A percentile compares a stretch with the other conserved stretches of the same genome.
These are phyloP conservation scores for Hypena proboscidalis DNA, from an alignment of 2,888 invertebrate genomes.

Conservation along the genomic window DNA sequence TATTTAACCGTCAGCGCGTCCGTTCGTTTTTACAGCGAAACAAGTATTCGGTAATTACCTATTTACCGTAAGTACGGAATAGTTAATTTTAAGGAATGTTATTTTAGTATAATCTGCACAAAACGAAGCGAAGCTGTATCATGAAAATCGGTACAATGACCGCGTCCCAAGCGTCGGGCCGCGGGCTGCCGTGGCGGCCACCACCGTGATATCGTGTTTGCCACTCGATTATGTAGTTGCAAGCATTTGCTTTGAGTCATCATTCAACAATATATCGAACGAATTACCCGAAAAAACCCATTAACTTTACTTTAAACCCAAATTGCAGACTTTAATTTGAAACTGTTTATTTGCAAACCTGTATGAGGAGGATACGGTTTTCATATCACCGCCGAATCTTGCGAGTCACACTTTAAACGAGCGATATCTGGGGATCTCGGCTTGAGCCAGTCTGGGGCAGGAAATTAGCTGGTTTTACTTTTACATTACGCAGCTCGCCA, in stretches of 20 bases:
- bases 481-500: conserved; percentile 65
- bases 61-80: conserved; percentile 14
- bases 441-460: conserved; percentile 59
- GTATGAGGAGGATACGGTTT: neutral
- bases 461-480: conserved; percentile 72
- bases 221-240: conserved; percentile 43
- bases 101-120: conserved; percentile 43
- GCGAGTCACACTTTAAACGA: conserved; percentile 9
- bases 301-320: conserved; percentile 20
- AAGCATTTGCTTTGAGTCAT: conserved; percentile 34
- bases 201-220: conserved; percentile 46
- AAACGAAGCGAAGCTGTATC: conserved; percentile 30
- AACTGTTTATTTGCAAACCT: conserved; percentile 6
- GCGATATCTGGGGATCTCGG: conserved; percentile 62
- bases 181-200: too few species aligned
- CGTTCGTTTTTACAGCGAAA: conserved; percentile 37
- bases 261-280: conserved; percentile 33
- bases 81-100: conserved; percentile 35
- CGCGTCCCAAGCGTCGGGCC: conserved; percentile 48
- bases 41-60: conserved; percentile 9
- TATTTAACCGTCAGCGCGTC: conserved; percentile 26
- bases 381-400: conserved; percentile 12
- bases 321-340: conserved; percentile 10
- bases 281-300: conserved; percentile 24
- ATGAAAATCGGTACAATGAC: conserved; percentile 58